Conservation (phyloP, 2,113 vertebrate species). For the Cinclus cinclus region DNA sequence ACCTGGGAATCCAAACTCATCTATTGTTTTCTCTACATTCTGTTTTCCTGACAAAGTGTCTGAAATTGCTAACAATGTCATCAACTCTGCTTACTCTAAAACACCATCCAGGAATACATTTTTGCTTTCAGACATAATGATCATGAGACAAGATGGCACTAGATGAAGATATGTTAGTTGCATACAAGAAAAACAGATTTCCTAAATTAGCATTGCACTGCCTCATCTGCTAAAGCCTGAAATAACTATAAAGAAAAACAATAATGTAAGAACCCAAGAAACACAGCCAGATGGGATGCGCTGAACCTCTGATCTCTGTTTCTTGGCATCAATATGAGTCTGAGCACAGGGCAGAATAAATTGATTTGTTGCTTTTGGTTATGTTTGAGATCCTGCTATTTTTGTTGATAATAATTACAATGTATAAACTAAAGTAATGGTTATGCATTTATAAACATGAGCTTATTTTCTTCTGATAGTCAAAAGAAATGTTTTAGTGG, state of each 20-base stretch:
- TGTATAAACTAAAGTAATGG: not conserved
- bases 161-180: constrained; percentile 23
- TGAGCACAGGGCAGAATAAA: not conserved
- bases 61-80: not conserved
- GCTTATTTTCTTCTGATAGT: not conserved
- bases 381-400: not conserved
- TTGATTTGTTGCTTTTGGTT: not conserved
- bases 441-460: not conserved
- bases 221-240: constrained; percentile 39
- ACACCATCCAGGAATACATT: constrained; percentile 22
- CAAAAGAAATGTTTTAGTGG: not conserved
- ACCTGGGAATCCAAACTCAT: not conserved
- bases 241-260: constrained; percentile 49
- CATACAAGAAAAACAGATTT: constrained; percentile 31
- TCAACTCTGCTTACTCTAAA: not conserved
- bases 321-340: not conserved
- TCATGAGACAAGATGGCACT: constrained; percentile 31
- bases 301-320: not conserved
- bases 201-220: constrained; percentile 9
- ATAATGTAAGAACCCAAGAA: constrained; percentile 4
- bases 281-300: constrained; percentile 24
- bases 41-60: constrained; percentile 17
- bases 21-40: not conserved
- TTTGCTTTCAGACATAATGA: constrained; percentile 8
- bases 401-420: not conserved